Evolutionary conservation across 2,113 vertebrate species (phyloP).

Genomic region (Anoplopoma fimbria): DNA sequence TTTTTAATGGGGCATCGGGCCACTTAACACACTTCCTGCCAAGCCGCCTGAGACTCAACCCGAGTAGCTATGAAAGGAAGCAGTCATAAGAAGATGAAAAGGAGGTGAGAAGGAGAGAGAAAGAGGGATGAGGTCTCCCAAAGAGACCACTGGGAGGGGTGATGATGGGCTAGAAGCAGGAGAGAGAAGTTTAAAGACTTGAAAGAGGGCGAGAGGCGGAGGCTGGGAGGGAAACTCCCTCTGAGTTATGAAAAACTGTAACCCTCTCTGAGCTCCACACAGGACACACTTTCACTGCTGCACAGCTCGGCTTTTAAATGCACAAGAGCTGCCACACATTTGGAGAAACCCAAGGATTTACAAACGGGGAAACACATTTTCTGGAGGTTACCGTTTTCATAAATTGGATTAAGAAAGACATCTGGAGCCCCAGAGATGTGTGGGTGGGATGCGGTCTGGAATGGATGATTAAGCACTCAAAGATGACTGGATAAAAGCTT

Average conservation of each 20-base stretch:
- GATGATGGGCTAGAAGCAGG: constrained; percentile 47
- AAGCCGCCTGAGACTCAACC: constrained; percentile 19
- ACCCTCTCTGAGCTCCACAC: constrained; percentile 23
- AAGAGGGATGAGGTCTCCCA: constrained; percentile 66
- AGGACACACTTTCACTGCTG: constrained; percentile 17
- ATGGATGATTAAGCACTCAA: constrained; percentile 41
- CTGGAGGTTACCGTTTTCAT: constrained; percentile 16
- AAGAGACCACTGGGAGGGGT: constrained; percentile 68
- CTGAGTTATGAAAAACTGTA: constrained; percentile 46
- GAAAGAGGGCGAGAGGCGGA: constrained; percentile 64
- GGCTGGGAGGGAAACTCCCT: constrained; percentile 75
- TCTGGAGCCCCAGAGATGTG: constrained; percentile 60
- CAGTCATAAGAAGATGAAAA: constrained; percentile 71
- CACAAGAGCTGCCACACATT: not conserved
- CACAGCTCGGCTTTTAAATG: not conserved
- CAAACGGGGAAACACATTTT: constrained; percentile 47
- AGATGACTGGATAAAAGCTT: constrained; percentile 57
- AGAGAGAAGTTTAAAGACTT: constrained; percentile 51
- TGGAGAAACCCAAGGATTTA: constrained; percentile 31
- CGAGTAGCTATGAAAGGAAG: constrained; percentile 69
- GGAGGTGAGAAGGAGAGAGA: constrained; percentile 45
- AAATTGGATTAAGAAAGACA: constrained; percentile 55
- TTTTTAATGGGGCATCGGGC: constrained; percentile 9
- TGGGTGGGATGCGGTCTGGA: constrained; percentile 42
- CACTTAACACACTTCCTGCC: constrained; percentile 26